Conservation (phyloP, 2,888 invertebrate species). For the Apamea monoglypha region DNA sequence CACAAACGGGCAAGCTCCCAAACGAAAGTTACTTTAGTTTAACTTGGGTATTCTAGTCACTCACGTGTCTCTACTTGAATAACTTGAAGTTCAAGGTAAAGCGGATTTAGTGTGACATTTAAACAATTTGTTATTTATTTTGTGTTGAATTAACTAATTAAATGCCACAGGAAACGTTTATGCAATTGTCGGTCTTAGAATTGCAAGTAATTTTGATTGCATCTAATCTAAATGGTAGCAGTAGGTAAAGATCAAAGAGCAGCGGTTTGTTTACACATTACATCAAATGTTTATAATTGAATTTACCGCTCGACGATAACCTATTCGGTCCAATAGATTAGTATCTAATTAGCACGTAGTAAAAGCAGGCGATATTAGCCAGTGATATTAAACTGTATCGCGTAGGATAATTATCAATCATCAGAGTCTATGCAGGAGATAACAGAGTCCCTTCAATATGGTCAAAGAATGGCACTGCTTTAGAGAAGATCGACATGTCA, state of each 20-base stretch:
- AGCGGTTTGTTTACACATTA: slow-evolving; percentile 29
- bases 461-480: not conserved
- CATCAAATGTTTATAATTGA: slow-evolving; percentile 40
- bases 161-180: slow-evolving; percentile 30
- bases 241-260: slow-evolving; percentile 17
- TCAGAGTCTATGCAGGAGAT: not conserved
- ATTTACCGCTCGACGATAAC: slow-evolving; percentile 31
- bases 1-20: slow-evolving; percentile 11
- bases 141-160: not conserved
- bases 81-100: slow-evolving; percentile 50
- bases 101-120: slow-evolving; percentile 41
- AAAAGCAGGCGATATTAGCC: slow-evolving; percentile 5
- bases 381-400: not conserved
- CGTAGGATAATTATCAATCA: not conserved
- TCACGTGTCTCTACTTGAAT: slow-evolving; percentile 2
- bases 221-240: slow-evolving; percentile 27
- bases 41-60: slow-evolving; percentile 27
- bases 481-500: not conserved
- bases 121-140: not conserved
- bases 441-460: too few relatives aligned
- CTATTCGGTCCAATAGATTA: slow-evolving; percentile 12
- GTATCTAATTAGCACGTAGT: slow-evolving; percentile 31
- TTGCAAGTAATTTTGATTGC: slow-evolving; percentile 14
- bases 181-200: slow-evolving; percentile 15
- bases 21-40: slow-evolving; percentile 42